A percentile compares a stretch with the other conserved stretches of the same genome.
These are phyloP conservation scores for Germaria angustata DNA, from an alignment of 2,888 invertebrate genomes.

Conservation along the genomic window DNA sequence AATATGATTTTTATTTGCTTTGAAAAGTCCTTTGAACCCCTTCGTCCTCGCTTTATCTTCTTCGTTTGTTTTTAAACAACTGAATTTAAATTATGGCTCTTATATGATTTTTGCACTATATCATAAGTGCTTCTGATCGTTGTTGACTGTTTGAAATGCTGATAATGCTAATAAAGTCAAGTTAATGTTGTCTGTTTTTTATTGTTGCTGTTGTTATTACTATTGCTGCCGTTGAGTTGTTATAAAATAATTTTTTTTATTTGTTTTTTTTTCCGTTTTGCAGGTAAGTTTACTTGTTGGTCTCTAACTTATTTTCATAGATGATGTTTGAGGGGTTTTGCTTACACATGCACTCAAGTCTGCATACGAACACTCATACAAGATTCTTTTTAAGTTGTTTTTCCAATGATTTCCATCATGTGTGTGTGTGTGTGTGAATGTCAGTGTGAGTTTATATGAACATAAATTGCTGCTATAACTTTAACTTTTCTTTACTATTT, in stretches of 20 bases:
- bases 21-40: background rate
- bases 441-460: background rate
- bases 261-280: background rate
- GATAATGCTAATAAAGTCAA: background rate
- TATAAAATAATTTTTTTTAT: background rate
- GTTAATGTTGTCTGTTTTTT: background rate
- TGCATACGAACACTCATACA: background rate
- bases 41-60: background rate
- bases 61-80: background rate
- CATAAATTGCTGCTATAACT: background rate
- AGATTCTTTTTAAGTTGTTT: background rate
- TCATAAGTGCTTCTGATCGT: background rate
- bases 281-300: background rate
- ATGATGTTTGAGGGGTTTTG: background rate
- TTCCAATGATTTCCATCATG: background rate
- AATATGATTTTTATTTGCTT: conserved; percentile 9
- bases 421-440: background rate
- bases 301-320: background rate
- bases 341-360: too few species aligned
- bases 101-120: background rate
- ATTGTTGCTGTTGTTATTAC: background rate
- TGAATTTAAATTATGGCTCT: background rate
- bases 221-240: background rate
- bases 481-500: conserved; percentile 1
- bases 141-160: background rate